These are phyloP conservation scores for Hycleus cichorii DNA, from an alignment of 1,140 invertebrate genomes.

Conservation along the genomic window DNA sequence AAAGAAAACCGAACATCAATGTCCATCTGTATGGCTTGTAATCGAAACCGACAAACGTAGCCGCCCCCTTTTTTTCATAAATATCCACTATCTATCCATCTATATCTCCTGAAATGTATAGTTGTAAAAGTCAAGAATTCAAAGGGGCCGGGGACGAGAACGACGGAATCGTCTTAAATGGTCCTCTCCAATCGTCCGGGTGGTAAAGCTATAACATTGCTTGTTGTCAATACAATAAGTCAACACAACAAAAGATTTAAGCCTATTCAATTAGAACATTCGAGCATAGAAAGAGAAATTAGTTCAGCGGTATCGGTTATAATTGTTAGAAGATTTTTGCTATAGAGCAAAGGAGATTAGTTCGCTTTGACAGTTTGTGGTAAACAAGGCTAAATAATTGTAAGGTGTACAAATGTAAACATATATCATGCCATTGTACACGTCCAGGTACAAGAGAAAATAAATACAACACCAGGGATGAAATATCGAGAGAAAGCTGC, in stretches of 20 bases:
- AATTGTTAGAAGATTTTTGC: background rate
- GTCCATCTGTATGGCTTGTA: constrained; percentile 10
- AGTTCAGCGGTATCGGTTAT: constrained; percentile 13
- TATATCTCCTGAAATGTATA: too few species aligned
- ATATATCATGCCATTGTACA: constrained; percentile 29
- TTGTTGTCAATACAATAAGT: background rate
- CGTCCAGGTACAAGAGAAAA: too few species aligned
- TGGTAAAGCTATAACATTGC: constrained; percentile 14
- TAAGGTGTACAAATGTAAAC: constrained; percentile 31
- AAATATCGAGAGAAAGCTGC: too few species aligned
- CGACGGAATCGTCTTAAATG: background rate
- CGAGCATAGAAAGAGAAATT: constrained; percentile 14
- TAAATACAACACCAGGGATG: too few species aligned
- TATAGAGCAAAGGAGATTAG: constrained; percentile 33
- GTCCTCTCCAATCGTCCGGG: constrained; percentile 6
- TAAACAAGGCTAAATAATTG: constrained; percentile 39
- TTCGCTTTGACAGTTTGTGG: constrained; percentile 39
- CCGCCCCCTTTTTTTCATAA: constrained; percentile 16
- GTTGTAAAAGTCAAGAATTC: constrained; percentile 17
- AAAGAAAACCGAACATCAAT: constrained; percentile 3
- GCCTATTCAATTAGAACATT: constrained; percentile 16
- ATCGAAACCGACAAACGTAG: constrained; percentile 25
- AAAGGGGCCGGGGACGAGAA: constrained; percentile 1
- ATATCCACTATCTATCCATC: too few species aligned
- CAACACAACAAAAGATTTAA: constrained; percentile 11